phyloP scores from a whole-genome alignment of 2,113 vertebrate genomes.

The Rissa tridactyla region DNA sequence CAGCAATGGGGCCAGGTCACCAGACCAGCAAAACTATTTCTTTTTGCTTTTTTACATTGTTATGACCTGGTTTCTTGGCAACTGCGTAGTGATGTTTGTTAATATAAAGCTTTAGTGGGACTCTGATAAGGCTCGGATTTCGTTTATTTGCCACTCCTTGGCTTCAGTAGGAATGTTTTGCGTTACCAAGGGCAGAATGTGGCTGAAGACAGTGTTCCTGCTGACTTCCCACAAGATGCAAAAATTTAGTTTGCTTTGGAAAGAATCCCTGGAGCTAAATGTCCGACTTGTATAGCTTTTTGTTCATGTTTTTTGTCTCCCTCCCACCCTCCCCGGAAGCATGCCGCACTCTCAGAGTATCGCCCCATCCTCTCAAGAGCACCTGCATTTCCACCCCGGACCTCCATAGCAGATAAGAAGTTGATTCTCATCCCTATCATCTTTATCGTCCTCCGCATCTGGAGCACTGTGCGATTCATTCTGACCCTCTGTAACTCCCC shows the following conservation, averaged over 20 bases:
- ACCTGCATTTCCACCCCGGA: slow-evolving; percentile 57
- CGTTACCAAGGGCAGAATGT: not conserved
- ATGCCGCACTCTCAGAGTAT: slow-evolving; percentile 88
- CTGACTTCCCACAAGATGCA: not conserved
- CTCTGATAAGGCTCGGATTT: not conserved
- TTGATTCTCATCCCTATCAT: slow-evolving; percentile 91
- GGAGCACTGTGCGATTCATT: slow-evolving; percentile 92
- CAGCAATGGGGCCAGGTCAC: not conserved
- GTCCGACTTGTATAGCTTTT: not conserved
- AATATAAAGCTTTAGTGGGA: not conserved
- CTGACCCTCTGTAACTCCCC: slow-evolving; percentile 84
- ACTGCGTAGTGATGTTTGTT: not conserved
- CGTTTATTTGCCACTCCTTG: not conserved
- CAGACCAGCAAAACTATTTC: not conserved
- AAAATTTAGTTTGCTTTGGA: not conserved
- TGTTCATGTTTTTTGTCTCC: not conserved
- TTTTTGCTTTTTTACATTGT: not conserved
- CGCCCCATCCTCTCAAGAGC: slow-evolving; percentile 83
- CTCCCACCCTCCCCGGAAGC: slow-evolving; percentile 67
- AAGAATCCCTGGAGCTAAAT: not conserved
- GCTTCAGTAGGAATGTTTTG: not conserved
- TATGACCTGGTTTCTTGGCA: not conserved
- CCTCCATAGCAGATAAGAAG: slow-evolving; percentile 86
- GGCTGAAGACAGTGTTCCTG: not conserved
- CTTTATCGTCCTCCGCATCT: slow-evolving; percentile 90